Evolutionary conservation across 2,113 vertebrate species (phyloP).

Genomic region (Archilochus colubris): DNA sequence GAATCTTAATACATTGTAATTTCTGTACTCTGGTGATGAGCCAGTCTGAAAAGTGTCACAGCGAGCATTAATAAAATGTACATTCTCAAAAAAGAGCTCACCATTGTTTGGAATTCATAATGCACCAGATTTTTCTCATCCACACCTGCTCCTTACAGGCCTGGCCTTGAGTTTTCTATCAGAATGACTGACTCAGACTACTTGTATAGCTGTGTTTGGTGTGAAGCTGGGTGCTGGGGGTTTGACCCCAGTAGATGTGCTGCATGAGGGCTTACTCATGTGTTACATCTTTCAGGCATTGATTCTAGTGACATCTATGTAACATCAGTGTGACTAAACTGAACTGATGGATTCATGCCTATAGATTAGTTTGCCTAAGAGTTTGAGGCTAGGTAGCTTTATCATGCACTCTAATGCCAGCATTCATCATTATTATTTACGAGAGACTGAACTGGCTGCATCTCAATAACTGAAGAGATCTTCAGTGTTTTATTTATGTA

Average conservation of each 20-base stretch:
- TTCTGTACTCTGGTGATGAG: constrained; percentile 62
- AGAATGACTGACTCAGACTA: constrained; percentile 26
- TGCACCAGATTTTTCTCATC: not conserved
- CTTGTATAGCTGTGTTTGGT: not conserved
- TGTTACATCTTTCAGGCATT: constrained; percentile 24
- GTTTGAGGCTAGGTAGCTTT: constrained; percentile 60
- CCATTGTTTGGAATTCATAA: constrained; percentile 62
- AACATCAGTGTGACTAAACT: constrained; percentile 42
- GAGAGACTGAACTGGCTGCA: constrained; percentile 60
- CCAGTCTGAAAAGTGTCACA: constrained; percentile 42
- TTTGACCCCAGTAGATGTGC: constrained; percentile 8
- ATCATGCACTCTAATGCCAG: constrained; percentile 48
- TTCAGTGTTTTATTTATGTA: constrained; percentile 69
- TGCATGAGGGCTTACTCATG: not conserved
- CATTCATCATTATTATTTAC: constrained; percentile 68
- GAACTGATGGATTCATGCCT: constrained; percentile 55
- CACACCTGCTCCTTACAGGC: not conserved
- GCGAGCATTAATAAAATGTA: constrained; percentile 69
- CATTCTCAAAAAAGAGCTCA: constrained; percentile 20
- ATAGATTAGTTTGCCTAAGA: constrained; percentile 56
- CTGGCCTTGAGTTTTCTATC: constrained; percentile 40
- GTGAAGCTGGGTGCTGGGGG: constrained; percentile 9
- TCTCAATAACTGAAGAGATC: constrained; percentile 60
- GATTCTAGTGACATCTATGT: constrained; percentile 53
- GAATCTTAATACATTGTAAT: constrained; percentile 68